Conservation (phyloP, 2,113 vertebrate species). For the Pituophis catenifer region DNA sequence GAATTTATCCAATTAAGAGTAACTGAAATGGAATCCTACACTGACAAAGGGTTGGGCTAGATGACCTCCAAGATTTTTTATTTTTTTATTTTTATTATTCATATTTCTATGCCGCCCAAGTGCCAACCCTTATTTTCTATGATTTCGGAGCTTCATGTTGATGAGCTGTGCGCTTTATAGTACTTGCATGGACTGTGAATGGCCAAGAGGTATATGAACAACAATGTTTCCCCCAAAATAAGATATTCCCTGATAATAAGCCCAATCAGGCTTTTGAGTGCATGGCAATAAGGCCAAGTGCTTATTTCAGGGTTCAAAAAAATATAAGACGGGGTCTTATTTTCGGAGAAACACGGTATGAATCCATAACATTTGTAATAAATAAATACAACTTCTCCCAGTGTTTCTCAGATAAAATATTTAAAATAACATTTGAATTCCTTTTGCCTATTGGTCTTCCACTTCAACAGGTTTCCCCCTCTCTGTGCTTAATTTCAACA, state of each 20-base stretch:
- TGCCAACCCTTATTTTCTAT: background rate
- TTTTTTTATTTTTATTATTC: too few species aligned
- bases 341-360: too few species aligned
- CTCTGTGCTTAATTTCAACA: background rate
- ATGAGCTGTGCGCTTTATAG: background rate
- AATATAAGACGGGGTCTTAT: too few species aligned
- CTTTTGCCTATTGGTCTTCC: background rate
- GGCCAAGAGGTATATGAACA: background rate
- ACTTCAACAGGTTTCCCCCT: background rate
- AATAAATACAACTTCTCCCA: background rate
- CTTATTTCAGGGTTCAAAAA: too few species aligned
- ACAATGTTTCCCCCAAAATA: background rate
- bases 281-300: too few species aligned
- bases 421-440: background rate
- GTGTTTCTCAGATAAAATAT: background rate
- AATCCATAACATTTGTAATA: background rate
- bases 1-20: background rate
- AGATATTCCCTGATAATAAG: too few species aligned
- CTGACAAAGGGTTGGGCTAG: background rate
- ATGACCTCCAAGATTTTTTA: background rate
- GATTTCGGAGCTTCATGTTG: background rate
- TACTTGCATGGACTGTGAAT: background rate
- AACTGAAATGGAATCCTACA: background rate
- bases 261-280: too few species aligned
- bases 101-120: too few species aligned